These are phyloP conservation scores for Chelon auratus DNA, from an alignment of 2,797 vertebrate genomes.

Conservation along the genomic window DNA sequence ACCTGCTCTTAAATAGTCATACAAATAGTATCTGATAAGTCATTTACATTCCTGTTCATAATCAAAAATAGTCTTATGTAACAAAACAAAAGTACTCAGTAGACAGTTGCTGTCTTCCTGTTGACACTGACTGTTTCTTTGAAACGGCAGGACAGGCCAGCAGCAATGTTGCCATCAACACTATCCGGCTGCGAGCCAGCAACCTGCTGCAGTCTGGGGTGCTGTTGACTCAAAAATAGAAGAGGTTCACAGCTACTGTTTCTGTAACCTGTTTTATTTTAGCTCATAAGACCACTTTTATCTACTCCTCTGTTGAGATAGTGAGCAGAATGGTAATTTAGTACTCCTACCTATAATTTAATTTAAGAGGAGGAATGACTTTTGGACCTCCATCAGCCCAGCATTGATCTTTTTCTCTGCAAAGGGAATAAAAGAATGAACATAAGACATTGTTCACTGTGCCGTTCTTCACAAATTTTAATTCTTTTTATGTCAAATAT, in stretches of 20 bases:
- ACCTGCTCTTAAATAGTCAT: not conserved
- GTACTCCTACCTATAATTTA: no score
- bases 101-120: constrained; percentile 18
- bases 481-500: not conserved
- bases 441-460: not conserved
- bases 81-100: not conserved
- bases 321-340: not conserved
- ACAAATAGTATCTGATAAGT: not conserved
- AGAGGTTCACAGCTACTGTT: not conserved
- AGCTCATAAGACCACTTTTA: not conserved
- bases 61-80: constrained; percentile 6
- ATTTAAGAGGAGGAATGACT: not conserved
- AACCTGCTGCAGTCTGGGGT: constrained; percentile 24
- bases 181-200: constrained; percentile 13
- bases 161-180: constrained; percentile 11
- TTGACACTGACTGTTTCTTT: constrained; percentile 25
- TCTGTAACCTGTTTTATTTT: constrained; percentile 20
- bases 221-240: constrained; percentile 29
- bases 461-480: constrained; percentile 3
- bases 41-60: not conserved
- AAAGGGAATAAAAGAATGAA: not conserved
- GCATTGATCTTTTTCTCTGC: not conserved
- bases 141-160: constrained; percentile 15
- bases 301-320: not conserved
- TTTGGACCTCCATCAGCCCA: not conserved